Evolutionary conservation across 2,888 invertebrate species (phyloP), one percentile per base, ranked within the genome.

Genomic region (Agrotis clavis): DNA sequence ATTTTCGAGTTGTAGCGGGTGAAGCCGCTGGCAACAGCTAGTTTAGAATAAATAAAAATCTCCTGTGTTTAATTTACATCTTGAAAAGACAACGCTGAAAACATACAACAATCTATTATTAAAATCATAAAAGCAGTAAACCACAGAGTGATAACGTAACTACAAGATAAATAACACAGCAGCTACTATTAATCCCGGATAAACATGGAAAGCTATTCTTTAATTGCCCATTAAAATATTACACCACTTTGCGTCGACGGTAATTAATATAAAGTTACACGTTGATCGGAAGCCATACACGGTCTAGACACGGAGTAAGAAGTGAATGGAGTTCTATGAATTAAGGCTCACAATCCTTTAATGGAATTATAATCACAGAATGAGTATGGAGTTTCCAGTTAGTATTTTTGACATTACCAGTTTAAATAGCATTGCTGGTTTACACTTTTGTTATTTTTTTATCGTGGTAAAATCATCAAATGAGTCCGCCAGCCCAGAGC

Each of bases 261-360:
- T 70, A 80, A 80, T 81, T 81, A 81, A 80, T 80, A 81, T 77
- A 77, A 81, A 81, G 77, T 80, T 80, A 81, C 81, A 77, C 69
- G 79, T 77, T 81, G 81, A 81, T 81, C 77, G 72, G 80, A 80
- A 80, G 77, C 81, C 72, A 61, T 72, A 70, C 62, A 47, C n/a
- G 16, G n/a, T 25, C 13, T 4, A 4, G 18, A 48, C 50, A 65
- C 6, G 14, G 72, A 81, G 19, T 25, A 53, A 0, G 14, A 4
- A 62, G 45, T 4, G 16, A 30, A 51, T 69, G 69, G 69, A 81
- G 45, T 3, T 0, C 30, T 45, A 1, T 18, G 1, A 41, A n/a
- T 35, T 0, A 30, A 25, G 35, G 59, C 0, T 53, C 2, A 4
- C 11, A 2, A 14, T 41, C 4, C 14, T 19, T 62, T 11, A 41